Base-by-base conservation (phyloP, 2,888 invertebrate species). In the Gandaritis pyraliata region DNA sequence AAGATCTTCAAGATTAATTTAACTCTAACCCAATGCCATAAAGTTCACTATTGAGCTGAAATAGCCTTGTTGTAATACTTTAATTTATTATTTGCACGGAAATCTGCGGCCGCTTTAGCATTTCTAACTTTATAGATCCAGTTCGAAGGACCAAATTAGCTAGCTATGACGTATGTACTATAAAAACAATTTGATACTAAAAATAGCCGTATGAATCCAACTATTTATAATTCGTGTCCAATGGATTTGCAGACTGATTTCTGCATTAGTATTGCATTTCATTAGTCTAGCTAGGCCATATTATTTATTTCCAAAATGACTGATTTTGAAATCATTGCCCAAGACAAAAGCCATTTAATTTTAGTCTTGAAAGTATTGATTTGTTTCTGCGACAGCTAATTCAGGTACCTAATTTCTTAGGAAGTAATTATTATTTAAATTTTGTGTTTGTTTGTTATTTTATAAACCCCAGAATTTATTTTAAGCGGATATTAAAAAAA, bases 21-120 rank as follows among this genome's bases (percentile, higher is more conserved):
- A 64, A 68, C 57, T 61, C 64, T 74, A 66, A 56, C 53, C 47
- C 67, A 72, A 71, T 65, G 62, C 60, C 69, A 64, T 70, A 74
- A 61, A 56, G 64, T 71, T 72, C 58, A 71, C 11, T 64, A 65
- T 72, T 50, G 52, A 65, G 66, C 62, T 56, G 60, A 67, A 58
- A 54, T 58, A 60, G 51, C 46, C 29, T 65, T 66, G 41, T 65
- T 65, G 18, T 61, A 51, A 43, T 67, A 61, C 59, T 47, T 18
- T 58, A 57, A 58, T 66, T 62, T 66, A 50, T 58, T 56, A 53
- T 47, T 11, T 30, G n/a, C 6, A 47, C 29, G 12, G 8, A 41
- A 43, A 43, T 6, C 11, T 16, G 10, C 16, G 8, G 8, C n/a
- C 7, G 13, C 10, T 23, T 29, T 11, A 38, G 46, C 43, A 33